Evolutionary conservation across 2,797 vertebrate genomes (phyloP).

Genomic region (Morus bassanus): DNA sequence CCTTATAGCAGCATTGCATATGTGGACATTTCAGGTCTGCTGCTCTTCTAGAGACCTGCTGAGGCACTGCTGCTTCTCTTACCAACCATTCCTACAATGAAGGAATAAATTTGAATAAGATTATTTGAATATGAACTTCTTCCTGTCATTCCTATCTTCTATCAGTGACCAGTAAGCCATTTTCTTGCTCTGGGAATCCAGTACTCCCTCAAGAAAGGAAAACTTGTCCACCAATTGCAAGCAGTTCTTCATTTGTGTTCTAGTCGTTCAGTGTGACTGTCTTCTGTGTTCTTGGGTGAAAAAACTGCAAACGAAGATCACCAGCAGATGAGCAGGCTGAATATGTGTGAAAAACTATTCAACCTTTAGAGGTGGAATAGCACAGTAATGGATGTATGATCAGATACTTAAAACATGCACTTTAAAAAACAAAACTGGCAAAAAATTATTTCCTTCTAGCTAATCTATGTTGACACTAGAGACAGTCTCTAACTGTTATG

Average conservation of each 20-base stretch:
- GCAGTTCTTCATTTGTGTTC: background rate
- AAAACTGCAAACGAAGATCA: constrained; percentile 14
- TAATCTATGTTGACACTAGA: background rate
- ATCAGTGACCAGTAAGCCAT: background rate
- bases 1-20: background rate
- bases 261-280: background rate
- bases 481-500: background rate
- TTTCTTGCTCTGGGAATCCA: background rate
- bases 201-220: background rate
- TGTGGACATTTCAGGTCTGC: background rate
- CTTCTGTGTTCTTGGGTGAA: background rate
- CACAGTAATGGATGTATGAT: constrained; percentile 14
- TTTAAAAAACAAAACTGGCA: background rate
- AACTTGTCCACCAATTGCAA: background rate
- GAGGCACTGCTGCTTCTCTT: background rate
- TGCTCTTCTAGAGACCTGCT: background rate
- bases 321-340: background rate
- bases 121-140: background rate
- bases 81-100: background rate
- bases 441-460: background rate
- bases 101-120: background rate
- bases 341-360: constrained; percentile 30
- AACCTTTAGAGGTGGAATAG: constrained; percentile 27
- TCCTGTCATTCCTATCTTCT: background rate
- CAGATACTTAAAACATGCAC: background rate